Conservation (phyloP, 2,113 vertebrate genomes). For the Chunga burmeisteri region DNA sequence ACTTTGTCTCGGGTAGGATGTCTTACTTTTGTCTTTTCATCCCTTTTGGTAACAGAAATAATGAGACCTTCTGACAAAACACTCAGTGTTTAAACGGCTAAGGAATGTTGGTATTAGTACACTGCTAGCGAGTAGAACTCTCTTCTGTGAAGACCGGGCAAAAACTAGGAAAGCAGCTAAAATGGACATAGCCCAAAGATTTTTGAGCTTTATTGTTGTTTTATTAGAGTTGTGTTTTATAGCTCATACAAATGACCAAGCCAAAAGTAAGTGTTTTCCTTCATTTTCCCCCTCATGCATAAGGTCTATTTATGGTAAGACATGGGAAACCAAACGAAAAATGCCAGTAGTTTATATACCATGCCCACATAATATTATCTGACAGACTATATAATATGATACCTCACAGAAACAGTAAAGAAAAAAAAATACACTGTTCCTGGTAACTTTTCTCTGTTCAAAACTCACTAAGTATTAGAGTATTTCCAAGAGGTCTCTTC, state of each 20-base stretch:
- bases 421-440: background rate
- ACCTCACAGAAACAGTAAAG: background rate
- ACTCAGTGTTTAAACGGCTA: fast-evolving
- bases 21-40: background rate
- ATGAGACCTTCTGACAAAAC: background rate
- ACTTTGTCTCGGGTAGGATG: background rate
- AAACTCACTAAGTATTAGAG: background rate
- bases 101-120: background rate
- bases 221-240: background rate
- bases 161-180: background rate
- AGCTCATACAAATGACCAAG: background rate
- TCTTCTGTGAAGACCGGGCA: background rate
- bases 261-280: background rate
- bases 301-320: background rate
- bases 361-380: background rate
- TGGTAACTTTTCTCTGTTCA: background rate
- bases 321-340: background rate
- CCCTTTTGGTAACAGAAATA: background rate
- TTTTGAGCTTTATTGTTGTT: background rate
- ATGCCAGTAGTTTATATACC: background rate
- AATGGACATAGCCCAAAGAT: background rate
- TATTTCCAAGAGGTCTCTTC: background rate
- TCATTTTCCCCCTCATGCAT: background rate
- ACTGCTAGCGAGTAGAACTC: background rate
- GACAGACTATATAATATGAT: background rate